Percentiles rank a stretch among this genome's conserved stretches.
These are phyloP conservation scores for Boloria euphrosyne DNA, from an alignment of 2,888 invertebrate genomes.

Conservation along the genomic window DNA sequence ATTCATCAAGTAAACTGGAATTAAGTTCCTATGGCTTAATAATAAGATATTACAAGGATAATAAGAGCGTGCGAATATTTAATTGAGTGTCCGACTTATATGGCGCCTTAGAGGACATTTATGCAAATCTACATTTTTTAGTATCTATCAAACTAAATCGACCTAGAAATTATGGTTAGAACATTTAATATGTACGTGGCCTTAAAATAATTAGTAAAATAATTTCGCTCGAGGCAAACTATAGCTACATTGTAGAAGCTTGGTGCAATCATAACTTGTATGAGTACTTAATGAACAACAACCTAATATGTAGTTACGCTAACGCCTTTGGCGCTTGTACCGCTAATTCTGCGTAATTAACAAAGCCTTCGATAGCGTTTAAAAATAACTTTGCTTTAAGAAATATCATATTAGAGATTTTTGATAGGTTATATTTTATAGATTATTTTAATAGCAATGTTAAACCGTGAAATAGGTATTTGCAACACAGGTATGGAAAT, in stretches of 20 bases:
- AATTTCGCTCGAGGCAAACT: slow-evolving; percentile 11
- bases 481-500: slow-evolving; percentile 65
- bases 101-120: slow-evolving; percentile 15
- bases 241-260: background rate
- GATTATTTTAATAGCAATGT: background rate
- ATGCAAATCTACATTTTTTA: slow-evolving; percentile 13
- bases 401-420: slow-evolving; percentile 1
- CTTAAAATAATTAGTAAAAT: slow-evolving; percentile 17
- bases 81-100: slow-evolving; percentile 32
- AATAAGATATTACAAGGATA: slow-evolving; percentile 20
- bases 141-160: slow-evolving; percentile 12
- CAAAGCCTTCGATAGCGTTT: slow-evolving; percentile 30
- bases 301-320: slow-evolving; percentile 47
- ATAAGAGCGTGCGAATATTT: slow-evolving; percentile 26
- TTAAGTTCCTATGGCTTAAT: slow-evolving; percentile 9
- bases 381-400: slow-evolving; percentile 17
- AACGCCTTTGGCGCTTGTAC: slow-evolving; percentile 47
- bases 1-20: slow-evolving; percentile 4
- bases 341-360: slow-evolving; percentile 51
- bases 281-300: slow-evolving; percentile 36
- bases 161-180: slow-evolving; percentile 12
- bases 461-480: slow-evolving; percentile 29
- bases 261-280: slow-evolving; percentile 11
- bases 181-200: slow-evolving; percentile 14
- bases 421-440: background rate